phyloP scores from a whole-genome alignment of 64 coral and sea anemone species.

The Dendronephthya gigantea region DNA sequence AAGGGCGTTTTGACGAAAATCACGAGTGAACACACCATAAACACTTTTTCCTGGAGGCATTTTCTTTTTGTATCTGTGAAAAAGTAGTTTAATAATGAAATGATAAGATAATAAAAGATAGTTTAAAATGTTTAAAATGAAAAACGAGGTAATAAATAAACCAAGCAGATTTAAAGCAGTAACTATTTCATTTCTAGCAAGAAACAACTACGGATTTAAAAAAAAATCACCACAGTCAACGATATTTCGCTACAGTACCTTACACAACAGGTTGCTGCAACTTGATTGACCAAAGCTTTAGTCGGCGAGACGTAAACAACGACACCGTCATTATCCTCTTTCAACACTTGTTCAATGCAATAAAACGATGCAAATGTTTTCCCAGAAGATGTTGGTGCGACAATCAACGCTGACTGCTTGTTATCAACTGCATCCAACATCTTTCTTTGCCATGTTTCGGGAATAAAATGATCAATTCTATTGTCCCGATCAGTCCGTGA shows the following conservation, averaged over 20 bases:
- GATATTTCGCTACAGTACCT: background rate
- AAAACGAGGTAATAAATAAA: too few relatives aligned
- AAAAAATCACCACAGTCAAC: too few relatives aligned
- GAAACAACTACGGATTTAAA: too few relatives aligned
- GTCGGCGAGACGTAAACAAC: slow-evolving; percentile 74
- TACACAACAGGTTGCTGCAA: slow-evolving; percentile 45
- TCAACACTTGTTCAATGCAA: slow-evolving; percentile 68
- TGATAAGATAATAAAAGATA: too few relatives aligned
- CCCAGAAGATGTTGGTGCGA: slow-evolving; percentile 61
- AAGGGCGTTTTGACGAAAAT: slow-evolving; percentile 47
- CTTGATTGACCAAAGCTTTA: slow-evolving; percentile 61
- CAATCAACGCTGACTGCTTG: slow-evolving; percentile 56
- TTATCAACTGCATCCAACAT: slow-evolving; percentile 54
- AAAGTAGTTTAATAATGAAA: too few relatives aligned
- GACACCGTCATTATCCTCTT: slow-evolving; percentile 39
- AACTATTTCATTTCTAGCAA: too few relatives aligned
- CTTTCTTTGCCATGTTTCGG: slow-evolving; percentile 70
- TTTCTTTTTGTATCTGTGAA: background rate
- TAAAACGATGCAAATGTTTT: slow-evolving; percentile 66
- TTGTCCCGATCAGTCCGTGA: slow-evolving; percentile 42
- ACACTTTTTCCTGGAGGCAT: slow-evolving; percentile 41
- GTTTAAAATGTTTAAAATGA: background rate
- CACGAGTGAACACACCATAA: slow-evolving; percentile 64
- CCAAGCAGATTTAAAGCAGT: too few relatives aligned
- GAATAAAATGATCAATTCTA: slow-evolving; percentile 57